Evolutionary conservation across 1,140 invertebrate genomes (phyloP).

Genomic region (Aphidius ervi): DNA sequence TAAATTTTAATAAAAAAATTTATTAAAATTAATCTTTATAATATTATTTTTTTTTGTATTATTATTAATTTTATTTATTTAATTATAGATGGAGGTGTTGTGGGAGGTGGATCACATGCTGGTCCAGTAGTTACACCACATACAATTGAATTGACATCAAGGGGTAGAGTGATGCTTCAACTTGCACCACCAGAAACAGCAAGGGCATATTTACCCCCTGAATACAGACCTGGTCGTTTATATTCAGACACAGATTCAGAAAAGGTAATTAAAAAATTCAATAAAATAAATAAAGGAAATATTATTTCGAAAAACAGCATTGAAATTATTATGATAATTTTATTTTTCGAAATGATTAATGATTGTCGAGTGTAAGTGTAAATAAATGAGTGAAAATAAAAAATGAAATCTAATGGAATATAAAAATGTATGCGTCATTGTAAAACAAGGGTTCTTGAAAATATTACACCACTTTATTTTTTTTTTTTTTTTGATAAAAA

Average conservation of each 20-base stretch:
- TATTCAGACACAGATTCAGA: conserved; percentile 58
- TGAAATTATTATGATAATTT: neutral
- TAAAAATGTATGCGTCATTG: too few species aligned
- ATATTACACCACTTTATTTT: too few species aligned
- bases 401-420: too few species aligned
- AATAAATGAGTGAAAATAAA: too few species aligned
- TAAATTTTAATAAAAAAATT: too few species aligned
- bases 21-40: too few species aligned
- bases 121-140: conserved; percentile 56
- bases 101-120: conserved; percentile 47
- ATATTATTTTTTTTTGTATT: too few species aligned
- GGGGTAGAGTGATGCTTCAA: conserved; percentile 53
- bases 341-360: too few species aligned
- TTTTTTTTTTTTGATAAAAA: too few species aligned
- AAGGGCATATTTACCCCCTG: conserved; percentile 55
- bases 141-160: conserved; percentile 53
- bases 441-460: too few species aligned
- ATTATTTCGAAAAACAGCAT: conserved; percentile 6
- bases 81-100: conserved; percentile 56
- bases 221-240: conserved; percentile 54
- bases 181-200: conserved; percentile 52
- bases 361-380: too few species aligned
- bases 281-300: conserved; percentile 8
- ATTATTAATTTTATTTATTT: conserved; percentile 20
- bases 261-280: conserved; percentile 45